Base-by-base conservation (phyloP, 2,888 invertebrate genomes). In the Didymodactylos carnosus region DNA sequence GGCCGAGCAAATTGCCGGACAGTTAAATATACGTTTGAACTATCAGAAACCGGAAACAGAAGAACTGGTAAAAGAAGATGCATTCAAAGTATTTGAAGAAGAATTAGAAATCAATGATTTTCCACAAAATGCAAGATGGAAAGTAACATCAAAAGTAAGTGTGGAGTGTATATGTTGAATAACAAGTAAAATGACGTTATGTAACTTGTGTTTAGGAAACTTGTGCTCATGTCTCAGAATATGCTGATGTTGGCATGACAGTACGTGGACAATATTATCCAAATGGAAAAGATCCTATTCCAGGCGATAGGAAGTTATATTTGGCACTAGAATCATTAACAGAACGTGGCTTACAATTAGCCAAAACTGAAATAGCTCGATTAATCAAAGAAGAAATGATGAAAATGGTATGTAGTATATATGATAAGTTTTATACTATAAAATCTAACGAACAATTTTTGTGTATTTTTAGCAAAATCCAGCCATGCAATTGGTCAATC, bases 21-120 rank as follows among this genome's bases (percentile, higher is more conserved):
- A 95, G 84, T 84, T 99, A 75, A 97, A 98, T 84, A 94, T 92
- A 19, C 91, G 93, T 77, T 86, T 99, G 70, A 98, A 98, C 84
- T 99, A 99, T 83, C 91, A 41, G 29, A 72, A 93, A 81, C 95
- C 95, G 0, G 81, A 82, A 46, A 78, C 80, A 39, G 83, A 87
- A 46, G 83, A 82, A 35, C 77, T 77, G 29, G 53, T 70, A 88
- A 79, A 88, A 87, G 78, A 87, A 86, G 82, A 80, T 8, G 77
- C 43, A 39, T 62, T 70, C 40, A 72, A 73, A 27, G 70, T 75
- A 19, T 99, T 94, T 83, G 98, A 99, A 84, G 97, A 97, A 79
- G 98, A 99, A 82, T 86, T 99, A 78, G 98, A 98, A 85, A 99
- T 99, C 81, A 99, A 99, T 82, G 98, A 99, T 84, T 99, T 99